Evolutionary conservation across 2,888 invertebrate species (phyloP), one percentile per base, ranked within the genome.

Genomic region (Nomada hirtipes): DNA sequence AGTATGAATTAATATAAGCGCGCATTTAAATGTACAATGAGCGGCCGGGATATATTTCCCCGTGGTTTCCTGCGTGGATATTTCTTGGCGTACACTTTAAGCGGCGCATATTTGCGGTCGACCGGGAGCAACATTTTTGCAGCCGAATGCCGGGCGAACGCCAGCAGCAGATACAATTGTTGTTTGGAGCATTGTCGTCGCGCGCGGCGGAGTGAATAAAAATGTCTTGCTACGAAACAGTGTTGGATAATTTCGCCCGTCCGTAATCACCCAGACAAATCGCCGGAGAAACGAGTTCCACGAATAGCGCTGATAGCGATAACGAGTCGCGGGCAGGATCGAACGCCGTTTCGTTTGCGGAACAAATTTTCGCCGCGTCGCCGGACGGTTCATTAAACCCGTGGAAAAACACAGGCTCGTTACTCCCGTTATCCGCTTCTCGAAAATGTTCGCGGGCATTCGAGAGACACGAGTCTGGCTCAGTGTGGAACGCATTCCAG

Each of bases 1-100:
- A 59, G 82, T 61, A 73, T 29, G 82, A 81, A 81, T 81, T 80
- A 80, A 80, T 80, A 81, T 81, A 80, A 80, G 67, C 65, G 44
- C 10, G 42, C 50, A 68, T 80, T 81, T 80, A 61, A 73, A 81
- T 63, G 67, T 80, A 81, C 73, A 80, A 80, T 73, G 61, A 72
- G 67, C 61, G 42, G 13, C 13, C 57, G 13, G 60, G 36, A n/a
- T 57, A 11, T 23, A 18, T 26, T 60, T 36, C 23, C 15, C 47
- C 15, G 47, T 47, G 47, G 47, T 10, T 47, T 47, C 47, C 10
- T 9, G 15, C 64, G 2, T 4, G 1, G 18, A 15, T 26, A 20
- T 2, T 18, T 18, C 10, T 52, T 36, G 65, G 20, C 36, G 36
- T 42, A 57, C 55, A 69, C 55, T 69, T 57, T 4, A 26, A n/a